Evolutionary conservation across 2,888 invertebrate genomes (phyloP).

Genomic region (Agrochola litura): DNA sequence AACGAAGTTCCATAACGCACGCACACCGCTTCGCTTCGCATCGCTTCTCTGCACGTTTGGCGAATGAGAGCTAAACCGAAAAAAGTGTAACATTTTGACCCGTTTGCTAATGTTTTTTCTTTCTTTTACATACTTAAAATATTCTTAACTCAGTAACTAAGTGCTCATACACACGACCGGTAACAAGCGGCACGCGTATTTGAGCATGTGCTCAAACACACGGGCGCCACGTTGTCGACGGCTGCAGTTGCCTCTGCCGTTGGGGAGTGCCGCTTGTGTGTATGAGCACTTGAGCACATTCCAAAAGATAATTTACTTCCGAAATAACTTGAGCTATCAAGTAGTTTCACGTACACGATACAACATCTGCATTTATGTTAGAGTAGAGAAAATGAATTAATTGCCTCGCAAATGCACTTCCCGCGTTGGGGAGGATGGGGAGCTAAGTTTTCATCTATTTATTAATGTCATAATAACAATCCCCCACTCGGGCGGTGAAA

Average conservation of each 20-base stretch:
- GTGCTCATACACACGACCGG: no score
- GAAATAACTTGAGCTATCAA: constrained; percentile 16
- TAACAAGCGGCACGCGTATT: no score
- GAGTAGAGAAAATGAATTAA: constrained; percentile 51
- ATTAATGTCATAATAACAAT: constrained; percentile 65
- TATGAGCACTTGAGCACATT: constrained; percentile 2
- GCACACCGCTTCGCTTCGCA: no score
- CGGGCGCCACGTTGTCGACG: no score
- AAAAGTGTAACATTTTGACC: no score
- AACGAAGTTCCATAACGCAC: no score
- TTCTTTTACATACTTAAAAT: background rate
- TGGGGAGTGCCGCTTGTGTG: no score
- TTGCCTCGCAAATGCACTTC: constrained; percentile 55
- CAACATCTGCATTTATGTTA: constrained; percentile 35
- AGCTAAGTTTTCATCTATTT: constrained; percentile 58
- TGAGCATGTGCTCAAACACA: no score
- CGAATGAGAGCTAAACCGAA: no score
- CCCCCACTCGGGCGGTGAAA: constrained; percentile 38
- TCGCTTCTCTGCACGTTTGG: no score
- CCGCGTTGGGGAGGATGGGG: constrained; percentile 17
- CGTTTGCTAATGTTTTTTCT: no score
- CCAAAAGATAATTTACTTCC: constrained; percentile 10
- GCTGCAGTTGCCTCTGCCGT: no score
- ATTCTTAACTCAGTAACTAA: background rate
- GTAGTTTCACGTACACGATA: background rate